phyloP scores from a whole-genome alignment of 1,140 invertebrate genomes.

The Drosophila takahashii region DNA sequence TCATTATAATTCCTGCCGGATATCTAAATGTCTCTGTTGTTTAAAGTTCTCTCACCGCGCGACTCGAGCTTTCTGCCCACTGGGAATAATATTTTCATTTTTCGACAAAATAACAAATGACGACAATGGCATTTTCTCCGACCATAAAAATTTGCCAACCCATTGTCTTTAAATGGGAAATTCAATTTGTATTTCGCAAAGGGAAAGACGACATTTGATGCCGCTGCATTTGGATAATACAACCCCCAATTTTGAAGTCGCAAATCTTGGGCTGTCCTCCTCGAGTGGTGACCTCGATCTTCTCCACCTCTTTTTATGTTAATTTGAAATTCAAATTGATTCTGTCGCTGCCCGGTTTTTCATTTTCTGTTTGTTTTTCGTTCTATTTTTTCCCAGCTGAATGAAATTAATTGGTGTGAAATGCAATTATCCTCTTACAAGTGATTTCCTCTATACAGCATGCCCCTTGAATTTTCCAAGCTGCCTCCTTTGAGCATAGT shows the following conservation, averaged over 20 bases:
- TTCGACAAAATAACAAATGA: slow-evolving; percentile 70
- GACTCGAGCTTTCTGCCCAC: slow-evolving; percentile 17
- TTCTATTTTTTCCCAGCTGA: slow-evolving; percentile 26
- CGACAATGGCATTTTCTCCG: slow-evolving; percentile 33
- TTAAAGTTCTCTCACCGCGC: background rate
- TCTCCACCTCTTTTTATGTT: slow-evolving; percentile 36
- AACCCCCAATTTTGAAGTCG: slow-evolving; percentile 17
- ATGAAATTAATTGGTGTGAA: slow-evolving; percentile 74
- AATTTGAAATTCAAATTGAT: slow-evolving; percentile 78
- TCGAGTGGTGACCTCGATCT: slow-evolving; percentile 1
- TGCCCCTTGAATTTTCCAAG: background rate
- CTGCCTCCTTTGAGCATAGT: slow-evolving; percentile 45
- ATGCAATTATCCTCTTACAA: slow-evolving; percentile 57
- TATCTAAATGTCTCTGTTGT: background rate
- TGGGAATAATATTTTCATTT: slow-evolving; percentile 73
- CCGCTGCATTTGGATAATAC: slow-evolving; percentile 50
- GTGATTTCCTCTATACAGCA: background rate
- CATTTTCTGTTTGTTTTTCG: slow-evolving; percentile 61
- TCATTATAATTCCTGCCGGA: background rate
- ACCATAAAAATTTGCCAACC: slow-evolving; percentile 56
- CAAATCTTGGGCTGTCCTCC: slow-evolving; percentile 40
- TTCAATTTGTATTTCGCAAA: slow-evolving; percentile 64
- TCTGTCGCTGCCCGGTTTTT: slow-evolving; percentile 28
- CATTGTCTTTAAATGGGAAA: slow-evolving; percentile 78
- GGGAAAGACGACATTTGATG: slow-evolving; percentile 64